A percentile compares a stretch with the other conserved stretches of the same genome.
These are phyloP conservation scores for Poeciliopsis gracilis DNA, from an alignment of 2,797 vertebrate genomes.

Conservation along the genomic window DNA sequence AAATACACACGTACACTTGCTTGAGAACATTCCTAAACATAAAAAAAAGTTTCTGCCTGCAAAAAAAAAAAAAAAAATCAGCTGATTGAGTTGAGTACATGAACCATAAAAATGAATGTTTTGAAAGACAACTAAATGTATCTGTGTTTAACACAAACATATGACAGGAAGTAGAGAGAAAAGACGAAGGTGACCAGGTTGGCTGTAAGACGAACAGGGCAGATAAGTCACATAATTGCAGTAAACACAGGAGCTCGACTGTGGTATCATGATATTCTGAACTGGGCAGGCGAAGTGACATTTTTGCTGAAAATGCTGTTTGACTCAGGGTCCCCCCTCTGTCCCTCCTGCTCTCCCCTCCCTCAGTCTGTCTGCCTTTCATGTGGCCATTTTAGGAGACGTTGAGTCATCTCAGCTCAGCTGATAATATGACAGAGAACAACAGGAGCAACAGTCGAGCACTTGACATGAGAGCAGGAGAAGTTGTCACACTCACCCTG, in stretches of 20 bases:
- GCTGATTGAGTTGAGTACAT: slow-evolving; percentile 60
- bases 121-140: slow-evolving; percentile 41
- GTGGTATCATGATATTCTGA: slow-evolving; percentile 41
- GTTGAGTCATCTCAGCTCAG: slow-evolving; percentile 58
- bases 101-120: slow-evolving; percentile 6
- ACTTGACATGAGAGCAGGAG: slow-evolving; percentile 45
- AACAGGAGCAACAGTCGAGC: slow-evolving; percentile 36
- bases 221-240: slow-evolving; percentile 11
- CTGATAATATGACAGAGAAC: slow-evolving; percentile 60
- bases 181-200: slow-evolving; percentile 33
- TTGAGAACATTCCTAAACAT: slow-evolving; percentile 2
- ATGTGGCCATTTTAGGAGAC: slow-evolving; percentile 77
- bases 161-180: slow-evolving; percentile 54
- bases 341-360: slow-evolving; percentile 33
- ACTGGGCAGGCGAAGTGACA: slow-evolving; percentile 68
- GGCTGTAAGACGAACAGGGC: slow-evolving; percentile 23
- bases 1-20: neutral
- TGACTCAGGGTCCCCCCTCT: slow-evolving; percentile 63
- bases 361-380: slow-evolving; percentile 49
- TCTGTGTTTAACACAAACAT: slow-evolving; percentile 33
- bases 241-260: slow-evolving; percentile 5
- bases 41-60: slow-evolving; percentile 17
- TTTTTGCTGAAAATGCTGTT: slow-evolving; percentile 76
- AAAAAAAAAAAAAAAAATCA: slow-evolving; percentile 22
- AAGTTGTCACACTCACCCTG: slow-evolving; percentile 73